Conservation (phyloP, 2,888 invertebrate species). For the Podotricha telesiphe region DNA sequence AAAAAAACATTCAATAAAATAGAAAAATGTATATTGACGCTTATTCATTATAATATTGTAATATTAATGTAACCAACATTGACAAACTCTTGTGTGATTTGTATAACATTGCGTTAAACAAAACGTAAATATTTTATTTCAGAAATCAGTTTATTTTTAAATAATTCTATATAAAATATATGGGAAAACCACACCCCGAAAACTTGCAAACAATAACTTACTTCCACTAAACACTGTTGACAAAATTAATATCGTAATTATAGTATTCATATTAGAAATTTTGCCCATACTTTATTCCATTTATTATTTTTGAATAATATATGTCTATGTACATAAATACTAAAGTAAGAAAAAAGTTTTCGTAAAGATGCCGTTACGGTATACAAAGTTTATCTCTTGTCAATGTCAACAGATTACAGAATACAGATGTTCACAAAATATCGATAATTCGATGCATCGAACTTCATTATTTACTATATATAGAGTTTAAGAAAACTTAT, state of each 20-base stretch:
- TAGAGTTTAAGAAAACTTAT: too few species aligned
- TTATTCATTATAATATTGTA: not conserved
- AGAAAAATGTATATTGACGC: not conserved
- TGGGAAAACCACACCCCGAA: constrained; percentile 44
- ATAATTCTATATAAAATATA: not conserved
- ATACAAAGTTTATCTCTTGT: not conserved
- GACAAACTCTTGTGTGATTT: not conserved
- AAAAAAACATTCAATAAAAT: not conserved
- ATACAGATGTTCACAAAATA: not conserved
- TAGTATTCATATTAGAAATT: constrained; percentile 12
- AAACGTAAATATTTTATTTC: not conserved
- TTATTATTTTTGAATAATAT: not conserved
- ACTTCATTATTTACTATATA: too few species aligned
- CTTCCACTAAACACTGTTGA: constrained; percentile 25
- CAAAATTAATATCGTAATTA: constrained; percentile 9
- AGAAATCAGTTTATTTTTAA: not conserved
- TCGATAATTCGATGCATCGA: not conserved
- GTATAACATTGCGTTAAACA: not conserved
- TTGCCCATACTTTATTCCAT: not conserved
- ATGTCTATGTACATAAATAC: not conserved
- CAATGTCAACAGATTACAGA: not conserved
- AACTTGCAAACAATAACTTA: constrained; percentile 17
- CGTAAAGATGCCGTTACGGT: constrained; percentile 1
- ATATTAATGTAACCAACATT: not conserved
- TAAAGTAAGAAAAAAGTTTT: not conserved